Evolutionary conservation across 23 tunicate species (phyloP).

Genomic region (Botrylloides violaceus): DNA sequence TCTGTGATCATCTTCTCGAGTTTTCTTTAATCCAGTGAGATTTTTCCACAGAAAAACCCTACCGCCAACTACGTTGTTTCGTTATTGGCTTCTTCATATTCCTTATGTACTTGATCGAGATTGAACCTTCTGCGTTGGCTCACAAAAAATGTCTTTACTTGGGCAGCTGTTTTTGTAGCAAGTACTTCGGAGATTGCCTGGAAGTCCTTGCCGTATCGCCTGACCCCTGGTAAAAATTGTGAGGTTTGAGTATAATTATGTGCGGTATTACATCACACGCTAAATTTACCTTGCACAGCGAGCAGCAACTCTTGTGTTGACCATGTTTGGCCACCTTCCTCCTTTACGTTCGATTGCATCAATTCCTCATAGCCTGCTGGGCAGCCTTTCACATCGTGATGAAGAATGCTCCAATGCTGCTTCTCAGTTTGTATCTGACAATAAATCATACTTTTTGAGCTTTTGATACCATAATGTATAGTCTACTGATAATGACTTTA

Average conservation of each 20-base stretch:
- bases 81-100: slow-evolving; percentile 18
- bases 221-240: slow-evolving; percentile 22
- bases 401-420: slow-evolving; percentile 14
- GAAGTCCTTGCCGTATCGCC: slow-evolving; percentile 48
- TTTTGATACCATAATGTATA: no score
- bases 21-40: no score
- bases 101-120: slow-evolving; percentile 12
- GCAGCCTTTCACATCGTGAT: slow-evolving; percentile 9
- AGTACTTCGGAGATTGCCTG: slow-evolving; percentile 45
- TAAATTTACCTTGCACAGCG: slow-evolving; percentile 59
- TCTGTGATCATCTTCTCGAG: no score
- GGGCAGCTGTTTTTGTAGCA: slow-evolving; percentile 35
- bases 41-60: no score
- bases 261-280: no score
- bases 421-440: slow-evolving; percentile 18
- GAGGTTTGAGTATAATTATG: background rate
- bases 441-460: no score
- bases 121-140: slow-evolving; percentile 24
- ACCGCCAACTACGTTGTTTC: no score
- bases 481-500: no score
- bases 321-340: slow-evolving; percentile 24
- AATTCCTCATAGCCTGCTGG: background rate
- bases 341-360: background rate
- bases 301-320: slow-evolving; percentile 26
- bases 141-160: slow-evolving; percentile 27